Percentiles rank a stretch among this genome's conserved stretches.
phyloP scores from a whole-genome alignment of 2,888 invertebrate species.

The Orthosia incerta region DNA sequence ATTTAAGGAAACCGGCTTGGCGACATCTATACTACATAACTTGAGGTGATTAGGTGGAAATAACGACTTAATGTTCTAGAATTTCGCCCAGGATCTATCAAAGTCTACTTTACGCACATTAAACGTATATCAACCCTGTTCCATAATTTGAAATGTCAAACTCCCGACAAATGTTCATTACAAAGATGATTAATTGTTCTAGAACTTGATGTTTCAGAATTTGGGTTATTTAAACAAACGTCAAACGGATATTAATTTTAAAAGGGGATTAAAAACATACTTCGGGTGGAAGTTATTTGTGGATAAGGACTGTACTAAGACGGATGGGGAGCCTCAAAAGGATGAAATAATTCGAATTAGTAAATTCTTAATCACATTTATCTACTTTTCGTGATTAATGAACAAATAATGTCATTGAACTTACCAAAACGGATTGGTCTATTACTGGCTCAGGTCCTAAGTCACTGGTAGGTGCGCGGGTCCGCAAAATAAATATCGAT shows the following conservation, averaged over 20 bases:
- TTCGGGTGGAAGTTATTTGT: conserved; percentile 52
- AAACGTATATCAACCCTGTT: conserved; percentile 28
- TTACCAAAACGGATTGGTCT: conserved; percentile 34
- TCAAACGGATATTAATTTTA: conserved; percentile 47
- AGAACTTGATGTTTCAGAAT: conserved; percentile 49
- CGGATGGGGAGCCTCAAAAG: conserved; percentile 11
- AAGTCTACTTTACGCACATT: conserved; percentile 31
- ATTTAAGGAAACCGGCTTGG: conserved; percentile 30
- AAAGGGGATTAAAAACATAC: conserved; percentile 47
- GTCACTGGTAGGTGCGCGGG: conserved; percentile 18
- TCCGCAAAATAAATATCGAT: conserved; percentile 51
- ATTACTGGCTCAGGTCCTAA: conserved; percentile 21
- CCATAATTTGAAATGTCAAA: conserved; percentile 46
- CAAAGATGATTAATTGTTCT: conserved; percentile 55
- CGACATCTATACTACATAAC: conserved; percentile 14
- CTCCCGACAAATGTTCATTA: conserved; percentile 50
- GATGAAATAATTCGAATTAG: conserved; percentile 34
- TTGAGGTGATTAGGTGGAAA: conserved; percentile 11
- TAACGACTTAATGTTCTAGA: conserved; percentile 12
- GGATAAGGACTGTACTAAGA: conserved; percentile 45
- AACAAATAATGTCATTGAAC: conserved; percentile 40
- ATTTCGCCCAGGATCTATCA: conserved; percentile 19
- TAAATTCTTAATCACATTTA: conserved; percentile 10
- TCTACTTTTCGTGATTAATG: neutral
- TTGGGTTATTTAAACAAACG: conserved; percentile 45